Percentiles rank a stretch among this genome's conserved stretches.
These are phyloP conservation scores for Psettodes erumei DNA, from an alignment of 2,113 vertebrate genomes.

Conservation along the genomic window DNA sequence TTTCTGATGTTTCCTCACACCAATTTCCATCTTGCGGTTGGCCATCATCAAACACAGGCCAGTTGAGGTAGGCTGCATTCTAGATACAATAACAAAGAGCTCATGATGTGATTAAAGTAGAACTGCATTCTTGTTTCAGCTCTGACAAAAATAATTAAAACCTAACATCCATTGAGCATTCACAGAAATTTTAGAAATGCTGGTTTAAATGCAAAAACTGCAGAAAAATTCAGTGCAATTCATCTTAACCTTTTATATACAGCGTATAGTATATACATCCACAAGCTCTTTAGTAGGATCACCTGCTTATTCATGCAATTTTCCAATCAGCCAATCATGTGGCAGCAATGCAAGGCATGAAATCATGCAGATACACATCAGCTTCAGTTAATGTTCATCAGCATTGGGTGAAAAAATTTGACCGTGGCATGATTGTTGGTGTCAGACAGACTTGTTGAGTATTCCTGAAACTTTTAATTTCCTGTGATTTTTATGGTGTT, in stretches of 20 bases:
- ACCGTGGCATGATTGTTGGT: too few relatives aligned
- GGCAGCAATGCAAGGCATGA: too few relatives aligned
- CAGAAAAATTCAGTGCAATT: background rate
- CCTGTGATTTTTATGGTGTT: too few relatives aligned
- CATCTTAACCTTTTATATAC: background rate
- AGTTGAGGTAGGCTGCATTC: conserved; percentile 12
- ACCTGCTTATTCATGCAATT: too few relatives aligned
- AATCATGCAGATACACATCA: too few relatives aligned
- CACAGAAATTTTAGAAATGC: background rate
- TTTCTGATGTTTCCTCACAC: rapidly evolving
- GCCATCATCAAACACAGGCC: background rate
- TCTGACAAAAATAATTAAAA: background rate
- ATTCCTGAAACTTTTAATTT: too few relatives aligned
- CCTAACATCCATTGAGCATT: background rate
- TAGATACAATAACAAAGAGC: conserved; percentile 14
- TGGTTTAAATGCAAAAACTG: too few relatives aligned
- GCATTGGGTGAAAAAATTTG: too few relatives aligned
- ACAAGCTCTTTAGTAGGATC: background rate
- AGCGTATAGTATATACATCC: background rate
- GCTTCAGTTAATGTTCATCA: too few relatives aligned
- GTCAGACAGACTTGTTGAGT: too few relatives aligned
- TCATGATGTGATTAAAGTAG: background rate
- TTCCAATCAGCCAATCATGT: too few relatives aligned
- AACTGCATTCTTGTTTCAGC: background rate
- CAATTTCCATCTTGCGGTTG: background rate